Evolutionary conservation across 2,888 invertebrate species (phyloP).

Genomic region (Stegophylla sp.): DNA sequence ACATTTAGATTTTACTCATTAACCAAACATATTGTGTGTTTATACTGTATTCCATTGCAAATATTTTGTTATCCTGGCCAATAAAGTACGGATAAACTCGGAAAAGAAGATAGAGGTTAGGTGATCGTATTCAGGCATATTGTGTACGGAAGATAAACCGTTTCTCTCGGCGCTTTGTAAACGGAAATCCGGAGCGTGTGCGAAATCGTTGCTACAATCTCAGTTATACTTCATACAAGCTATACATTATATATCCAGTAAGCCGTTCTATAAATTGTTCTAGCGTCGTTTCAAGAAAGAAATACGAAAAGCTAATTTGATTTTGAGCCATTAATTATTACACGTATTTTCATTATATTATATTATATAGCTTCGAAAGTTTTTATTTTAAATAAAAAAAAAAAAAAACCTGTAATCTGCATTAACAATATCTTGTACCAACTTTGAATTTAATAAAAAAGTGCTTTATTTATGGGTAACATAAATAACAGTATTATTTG

Average conservation of each 20-base stretch:
- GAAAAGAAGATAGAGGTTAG: constrained; percentile 4
- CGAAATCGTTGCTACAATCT: constrained; percentile 17
- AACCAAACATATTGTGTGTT: too few species aligned
- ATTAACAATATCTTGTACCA: too few species aligned
- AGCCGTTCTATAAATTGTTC: not conserved
- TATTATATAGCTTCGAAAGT: too few species aligned
- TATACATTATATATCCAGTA: not conserved
- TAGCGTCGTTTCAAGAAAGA: not conserved
- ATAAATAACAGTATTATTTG: too few species aligned
- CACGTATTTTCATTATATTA: not conserved
- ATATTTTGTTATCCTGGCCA: not conserved
- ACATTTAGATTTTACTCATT: too few species aligned
- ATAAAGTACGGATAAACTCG: constrained; percentile 7
- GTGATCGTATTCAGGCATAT: constrained; percentile 18
- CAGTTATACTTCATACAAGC: not conserved
- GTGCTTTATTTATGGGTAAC: too few species aligned
- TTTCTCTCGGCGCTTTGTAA: constrained; percentile 1
- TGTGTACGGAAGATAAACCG: constrained; percentile 31
- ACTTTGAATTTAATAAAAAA: too few species aligned
- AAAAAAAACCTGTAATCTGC: too few species aligned
- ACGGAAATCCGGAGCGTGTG: constrained; percentile 41
- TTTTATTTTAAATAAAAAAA: too few species aligned
- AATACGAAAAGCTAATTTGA: not conserved
- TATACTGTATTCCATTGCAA: too few species aligned
- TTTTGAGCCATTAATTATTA: not conserved